These are phyloP conservation scores for Melanogrammus aeglefinus DNA, from an alignment of 2,797 vertebrate species.

Conservation along the genomic window DNA sequence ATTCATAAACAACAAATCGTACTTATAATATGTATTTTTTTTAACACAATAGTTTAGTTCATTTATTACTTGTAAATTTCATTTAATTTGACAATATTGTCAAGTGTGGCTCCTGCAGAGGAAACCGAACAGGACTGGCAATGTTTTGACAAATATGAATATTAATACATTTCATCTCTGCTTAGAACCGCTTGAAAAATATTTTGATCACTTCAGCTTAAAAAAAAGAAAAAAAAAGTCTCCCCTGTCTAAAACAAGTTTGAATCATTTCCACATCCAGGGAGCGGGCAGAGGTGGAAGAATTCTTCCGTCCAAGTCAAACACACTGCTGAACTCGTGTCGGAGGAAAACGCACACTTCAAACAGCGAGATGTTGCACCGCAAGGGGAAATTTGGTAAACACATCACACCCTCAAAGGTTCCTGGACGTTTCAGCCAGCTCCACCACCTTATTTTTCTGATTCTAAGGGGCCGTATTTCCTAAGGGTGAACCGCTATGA, in stretches of 20 bases:
- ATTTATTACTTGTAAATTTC: neutral
- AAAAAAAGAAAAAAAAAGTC: constrained; percentile 18
- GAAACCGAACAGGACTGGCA: neutral
- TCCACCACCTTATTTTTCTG: constrained; percentile 11
- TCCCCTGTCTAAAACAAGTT: constrained; percentile 64
- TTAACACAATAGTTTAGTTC: neutral
- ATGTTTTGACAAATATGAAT: neutral
- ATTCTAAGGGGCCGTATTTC: constrained; percentile 71
- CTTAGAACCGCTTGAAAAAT: neutral
- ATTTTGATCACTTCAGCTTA: too few relatives aligned
- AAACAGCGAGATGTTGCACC: constrained; percentile 67
- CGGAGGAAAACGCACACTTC: constrained; percentile 68
- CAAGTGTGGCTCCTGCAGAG: neutral
- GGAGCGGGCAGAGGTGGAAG: constrained; percentile 60
- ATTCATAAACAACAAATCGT: neutral
- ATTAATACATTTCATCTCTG: neutral
- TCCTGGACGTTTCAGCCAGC: constrained; percentile 26
- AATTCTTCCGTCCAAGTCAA: constrained; percentile 77
- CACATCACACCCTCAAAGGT: constrained; percentile 68
- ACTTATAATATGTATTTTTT: neutral
- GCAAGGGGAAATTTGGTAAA: constrained; percentile 66
- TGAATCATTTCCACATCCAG: constrained; percentile 73
- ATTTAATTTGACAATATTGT: neutral
- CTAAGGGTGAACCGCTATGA: constrained; percentile 63
- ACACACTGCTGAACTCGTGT: constrained; percentile 67